phyloP scores from a whole-genome alignment of 2,888 invertebrate genomes.

The Drosophila ustulata region DNA sequence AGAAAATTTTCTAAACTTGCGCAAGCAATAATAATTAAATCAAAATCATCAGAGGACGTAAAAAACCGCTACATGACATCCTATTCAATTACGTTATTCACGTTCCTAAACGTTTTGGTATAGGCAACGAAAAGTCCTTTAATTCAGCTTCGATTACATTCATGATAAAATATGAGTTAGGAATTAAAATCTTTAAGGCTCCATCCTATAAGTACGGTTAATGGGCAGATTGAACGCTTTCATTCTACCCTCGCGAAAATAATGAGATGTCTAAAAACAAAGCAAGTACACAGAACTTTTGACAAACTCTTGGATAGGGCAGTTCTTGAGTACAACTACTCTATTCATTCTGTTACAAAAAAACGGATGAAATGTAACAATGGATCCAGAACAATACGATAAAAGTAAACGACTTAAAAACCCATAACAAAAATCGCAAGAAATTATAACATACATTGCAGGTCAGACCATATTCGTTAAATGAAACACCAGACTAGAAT shows the following conservation, averaged over 20 bases:
- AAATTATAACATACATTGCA: constrained; percentile 1
- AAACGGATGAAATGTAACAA: constrained; percentile 22
- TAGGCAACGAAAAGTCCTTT: constrained; percentile 32
- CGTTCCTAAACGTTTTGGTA: constrained; percentile 14
- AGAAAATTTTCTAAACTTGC: constrained; percentile 25
- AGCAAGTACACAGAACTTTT: constrained; percentile 16
- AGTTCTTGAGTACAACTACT: constrained; percentile 18
- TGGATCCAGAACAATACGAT: constrained; percentile 16
- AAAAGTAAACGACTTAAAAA: constrained; percentile 11
- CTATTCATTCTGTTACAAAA: constrained; percentile 17
- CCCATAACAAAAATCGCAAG: constrained; percentile 11
- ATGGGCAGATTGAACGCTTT: constrained; percentile 21
- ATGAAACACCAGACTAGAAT: constrained; percentile 21
- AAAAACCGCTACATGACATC: constrained; percentile 15
- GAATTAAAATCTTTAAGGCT: constrained; percentile 23
- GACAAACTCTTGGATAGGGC: constrained; percentile 27
- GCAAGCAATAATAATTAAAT: constrained; percentile 17
- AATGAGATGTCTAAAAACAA: constrained; percentile 24
- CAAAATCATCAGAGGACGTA: constrained; percentile 22
- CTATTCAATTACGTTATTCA: constrained; percentile 25
- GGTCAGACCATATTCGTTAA: constrained; percentile 23
- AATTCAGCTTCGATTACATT: constrained; percentile 19
- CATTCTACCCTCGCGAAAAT: constrained; percentile 34
- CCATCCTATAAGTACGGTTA: too few species aligned
- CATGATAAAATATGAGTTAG: constrained; percentile 16